Evolutionary conservation across 2,797 vertebrate genomes (phyloP).

Genomic region (Falco rusticolus): DNA sequence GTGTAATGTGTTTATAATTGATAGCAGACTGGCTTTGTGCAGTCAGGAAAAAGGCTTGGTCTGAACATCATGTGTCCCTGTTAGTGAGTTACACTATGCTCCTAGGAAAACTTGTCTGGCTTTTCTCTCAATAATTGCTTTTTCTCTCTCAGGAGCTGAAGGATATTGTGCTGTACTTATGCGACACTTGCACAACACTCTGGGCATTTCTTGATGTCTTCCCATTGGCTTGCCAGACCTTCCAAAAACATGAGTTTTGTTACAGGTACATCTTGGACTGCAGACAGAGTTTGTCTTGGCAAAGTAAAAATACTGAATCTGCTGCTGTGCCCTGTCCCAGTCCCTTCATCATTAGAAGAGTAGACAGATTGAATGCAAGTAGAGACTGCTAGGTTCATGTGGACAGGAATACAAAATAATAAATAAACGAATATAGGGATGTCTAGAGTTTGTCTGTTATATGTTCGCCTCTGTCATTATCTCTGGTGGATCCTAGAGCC

Average conservation of each 20-base stretch:
- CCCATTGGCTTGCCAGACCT: slow-evolving; percentile 86
- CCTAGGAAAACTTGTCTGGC: not conserved
- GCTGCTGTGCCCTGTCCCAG: not conserved
- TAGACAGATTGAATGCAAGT: not conserved
- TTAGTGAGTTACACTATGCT: not conserved
- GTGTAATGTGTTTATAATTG: not conserved
- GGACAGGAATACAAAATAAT: not conserved
- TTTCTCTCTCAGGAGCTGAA: slow-evolving; percentile 84
- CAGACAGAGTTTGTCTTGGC: not conserved
- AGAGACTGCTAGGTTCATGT: not conserved
- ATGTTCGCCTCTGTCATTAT: not conserved
- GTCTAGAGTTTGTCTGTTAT: not conserved
- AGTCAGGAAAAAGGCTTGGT: not conserved
- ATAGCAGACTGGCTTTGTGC: not conserved
- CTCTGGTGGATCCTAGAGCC: not conserved
- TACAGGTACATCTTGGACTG: slow-evolving; percentile 81
- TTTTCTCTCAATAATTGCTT: not conserved
- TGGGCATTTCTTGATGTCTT: slow-evolving; percentile 95
- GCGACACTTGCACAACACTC: slow-evolving; percentile 91
- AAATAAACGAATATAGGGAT: not conserved
- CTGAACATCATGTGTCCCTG: not conserved
- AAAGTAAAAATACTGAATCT: not conserved
- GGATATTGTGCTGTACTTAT: slow-evolving; percentile 90
- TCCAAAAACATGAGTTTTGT: slow-evolving; percentile 91
- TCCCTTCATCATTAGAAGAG: not conserved